Percentiles rank a stretch among this genome's conserved stretches.
Evolutionary conservation across 1,140 invertebrate genomes (phyloP).

Genomic region (Eumaeus atala): DNA sequence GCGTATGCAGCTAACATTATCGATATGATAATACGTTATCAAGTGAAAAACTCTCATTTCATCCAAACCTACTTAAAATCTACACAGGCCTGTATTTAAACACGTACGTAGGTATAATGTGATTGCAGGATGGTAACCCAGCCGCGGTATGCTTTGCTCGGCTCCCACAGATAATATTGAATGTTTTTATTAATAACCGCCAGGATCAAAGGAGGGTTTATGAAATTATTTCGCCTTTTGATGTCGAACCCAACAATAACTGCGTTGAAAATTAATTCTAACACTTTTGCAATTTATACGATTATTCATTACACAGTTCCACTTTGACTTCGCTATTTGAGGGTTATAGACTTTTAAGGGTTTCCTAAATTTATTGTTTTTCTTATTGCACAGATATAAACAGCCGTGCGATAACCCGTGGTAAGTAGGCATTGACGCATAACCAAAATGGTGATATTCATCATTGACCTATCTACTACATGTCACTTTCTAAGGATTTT

Average conservation of each 20-base stretch:
- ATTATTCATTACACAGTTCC: slow-evolving; percentile 12
- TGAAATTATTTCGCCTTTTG: slow-evolving; percentile 43
- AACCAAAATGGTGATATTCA: too few species aligned
- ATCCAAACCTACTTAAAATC: too few species aligned
- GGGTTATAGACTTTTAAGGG: neutral
- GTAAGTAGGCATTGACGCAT: too few species aligned
- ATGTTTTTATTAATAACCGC: slow-evolving; percentile 44
- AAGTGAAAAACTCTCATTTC: too few species aligned
- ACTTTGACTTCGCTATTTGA: neutral
- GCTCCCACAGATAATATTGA: slow-evolving; percentile 33
- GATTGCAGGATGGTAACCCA: slow-evolving; percentile 27
- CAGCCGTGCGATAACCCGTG: too few species aligned
- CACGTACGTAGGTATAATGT: slow-evolving; percentile 11
- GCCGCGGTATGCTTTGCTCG: slow-evolving; percentile 33
- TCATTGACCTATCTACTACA: too few species aligned
- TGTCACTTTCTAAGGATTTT: too few species aligned
- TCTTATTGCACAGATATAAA: too few species aligned
- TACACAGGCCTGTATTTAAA: too few species aligned
- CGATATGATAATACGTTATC: too few species aligned
- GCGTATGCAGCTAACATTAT: too few species aligned
- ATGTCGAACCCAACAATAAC: slow-evolving; percentile 37
- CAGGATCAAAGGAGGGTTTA: slow-evolving; percentile 39
- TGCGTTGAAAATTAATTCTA: slow-evolving; percentile 30
- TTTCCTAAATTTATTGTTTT: too few species aligned
- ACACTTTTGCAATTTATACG: slow-evolving; percentile 13